Evolutionary conservation across 2,888 invertebrate genomes (phyloP).

Genomic region (Luperina testacea): DNA sequence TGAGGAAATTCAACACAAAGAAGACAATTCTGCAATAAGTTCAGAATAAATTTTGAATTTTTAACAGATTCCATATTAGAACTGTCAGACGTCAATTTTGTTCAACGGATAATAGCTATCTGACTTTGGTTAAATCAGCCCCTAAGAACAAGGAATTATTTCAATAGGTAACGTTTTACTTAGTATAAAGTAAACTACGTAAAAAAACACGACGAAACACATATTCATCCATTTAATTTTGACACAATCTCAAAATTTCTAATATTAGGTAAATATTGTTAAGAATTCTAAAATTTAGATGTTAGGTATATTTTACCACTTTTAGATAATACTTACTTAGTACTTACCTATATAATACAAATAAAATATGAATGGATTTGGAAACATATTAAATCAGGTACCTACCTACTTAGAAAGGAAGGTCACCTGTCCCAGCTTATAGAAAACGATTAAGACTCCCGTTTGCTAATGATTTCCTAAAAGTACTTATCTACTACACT

Average conservation of each 20-base stretch:
- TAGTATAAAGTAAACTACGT: neutral
- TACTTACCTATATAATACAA: neutral
- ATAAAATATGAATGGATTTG: neutral
- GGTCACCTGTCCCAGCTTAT: neutral
- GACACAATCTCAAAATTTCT: neutral
- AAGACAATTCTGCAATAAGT: neutral
- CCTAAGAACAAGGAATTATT: neutral
- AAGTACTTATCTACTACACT: neutral
- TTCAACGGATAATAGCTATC: too few relatives aligned
- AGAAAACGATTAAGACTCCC: slow-evolving; percentile 14
- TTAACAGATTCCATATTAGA: too few relatives aligned
- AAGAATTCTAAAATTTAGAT: neutral
- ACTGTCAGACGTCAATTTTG: too few relatives aligned
- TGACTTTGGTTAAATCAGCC: too few relatives aligned
- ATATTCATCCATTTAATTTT: neutral
- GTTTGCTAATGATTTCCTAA: slow-evolving; percentile 32
- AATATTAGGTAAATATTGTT: neutral
- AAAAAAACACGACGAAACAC: neutral
- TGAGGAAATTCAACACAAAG: neutral
- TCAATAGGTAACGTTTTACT: neutral
- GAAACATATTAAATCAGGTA: neutral
- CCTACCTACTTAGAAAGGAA: neutral
- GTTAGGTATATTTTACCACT: neutral
- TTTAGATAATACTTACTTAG: neutral
- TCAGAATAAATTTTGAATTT: too few relatives aligned